A percentile compares a stretch with the other conserved stretches of the same genome.
Evolutionary conservation across 2,113 vertebrate genomes (phyloP).

Genomic region (Chlorocebus sabaeus): DNA sequence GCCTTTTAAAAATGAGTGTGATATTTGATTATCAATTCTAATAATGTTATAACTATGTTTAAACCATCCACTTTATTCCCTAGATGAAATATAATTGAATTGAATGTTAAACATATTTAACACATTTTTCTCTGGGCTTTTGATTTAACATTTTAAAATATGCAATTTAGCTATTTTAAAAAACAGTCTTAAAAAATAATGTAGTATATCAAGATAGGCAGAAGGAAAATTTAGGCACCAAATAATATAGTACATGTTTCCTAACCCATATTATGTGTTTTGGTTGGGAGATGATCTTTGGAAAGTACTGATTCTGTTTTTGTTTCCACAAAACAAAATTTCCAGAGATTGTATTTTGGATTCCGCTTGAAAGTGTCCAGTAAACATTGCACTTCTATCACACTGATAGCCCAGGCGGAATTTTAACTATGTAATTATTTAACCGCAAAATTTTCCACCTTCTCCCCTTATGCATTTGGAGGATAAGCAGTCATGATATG

Average conservation of each 20-base stretch:
- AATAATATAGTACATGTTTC: neutral
- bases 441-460: neutral
- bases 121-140: neutral
- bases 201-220: neutral
- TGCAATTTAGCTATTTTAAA: neutral
- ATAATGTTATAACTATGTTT: neutral
- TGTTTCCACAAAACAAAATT: neutral
- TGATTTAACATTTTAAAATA: neutral
- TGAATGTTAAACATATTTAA: neutral
- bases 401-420: neutral
- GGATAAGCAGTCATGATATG: neutral
- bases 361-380: rapidly evolving
- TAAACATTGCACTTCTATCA: neutral
- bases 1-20: neutral
- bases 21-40: neutral
- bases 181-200: neutral
- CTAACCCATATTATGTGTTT: neutral
- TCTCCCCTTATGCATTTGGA: rapidly evolving
- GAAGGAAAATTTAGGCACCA: neutral
- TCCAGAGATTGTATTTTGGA: neutral
- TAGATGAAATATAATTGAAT: rapidly evolving
- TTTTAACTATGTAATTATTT: neutral
- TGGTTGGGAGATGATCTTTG: rapidly evolving
- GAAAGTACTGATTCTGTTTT: neutral
- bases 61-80: neutral